A percentile compares a stretch with the other conserved stretches of the same genome.
Evolutionary conservation across 2,113 vertebrate genomes (phyloP).

Genomic region (Vicugna pacos): DNA sequence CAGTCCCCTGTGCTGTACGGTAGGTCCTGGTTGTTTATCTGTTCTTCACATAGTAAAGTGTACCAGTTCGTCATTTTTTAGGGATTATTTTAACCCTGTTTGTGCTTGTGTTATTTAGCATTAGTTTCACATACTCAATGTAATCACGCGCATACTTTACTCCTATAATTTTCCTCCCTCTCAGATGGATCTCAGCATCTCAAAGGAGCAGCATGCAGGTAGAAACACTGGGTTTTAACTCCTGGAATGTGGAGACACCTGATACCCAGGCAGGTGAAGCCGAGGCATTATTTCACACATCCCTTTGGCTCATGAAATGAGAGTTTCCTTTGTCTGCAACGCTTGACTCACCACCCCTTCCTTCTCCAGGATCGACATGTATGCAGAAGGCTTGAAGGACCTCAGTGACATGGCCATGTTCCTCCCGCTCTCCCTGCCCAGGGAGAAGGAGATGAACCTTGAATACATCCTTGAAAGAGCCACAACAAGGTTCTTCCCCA

Average conservation of each 20-base stretch:
- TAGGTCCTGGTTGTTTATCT: too few species aligned
- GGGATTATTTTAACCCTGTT: background rate
- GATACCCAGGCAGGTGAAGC: background rate
- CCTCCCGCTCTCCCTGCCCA: constrained; percentile 85
- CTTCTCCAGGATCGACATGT: constrained; percentile 92
- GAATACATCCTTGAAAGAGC: constrained; percentile 86
- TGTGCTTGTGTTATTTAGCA: background rate
- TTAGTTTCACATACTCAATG: background rate
- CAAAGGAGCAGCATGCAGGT: background rate
- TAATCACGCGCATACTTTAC: background rate
- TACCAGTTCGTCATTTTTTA: too few species aligned
- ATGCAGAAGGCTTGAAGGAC: constrained; percentile 91
- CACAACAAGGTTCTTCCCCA: constrained; percentile 90
- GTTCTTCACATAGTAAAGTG: too few species aligned
- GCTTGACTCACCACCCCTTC: background rate
- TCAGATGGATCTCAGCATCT: background rate
- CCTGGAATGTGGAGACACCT: too few species aligned
- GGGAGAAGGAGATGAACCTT: constrained; percentile 85
- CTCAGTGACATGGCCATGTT: constrained; percentile 90
- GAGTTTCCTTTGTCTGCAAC: background rate
- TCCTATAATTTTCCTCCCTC: background rate
- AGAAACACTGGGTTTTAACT: background rate
- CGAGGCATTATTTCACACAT: background rate
- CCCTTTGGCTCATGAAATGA: background rate
- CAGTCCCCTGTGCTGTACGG: too few species aligned